Percentiles rank a stretch among this genome's conserved stretches.
phyloP scores from a whole-genome alignment of 2,113 vertebrate species.

The Taxidea taxus region DNA sequence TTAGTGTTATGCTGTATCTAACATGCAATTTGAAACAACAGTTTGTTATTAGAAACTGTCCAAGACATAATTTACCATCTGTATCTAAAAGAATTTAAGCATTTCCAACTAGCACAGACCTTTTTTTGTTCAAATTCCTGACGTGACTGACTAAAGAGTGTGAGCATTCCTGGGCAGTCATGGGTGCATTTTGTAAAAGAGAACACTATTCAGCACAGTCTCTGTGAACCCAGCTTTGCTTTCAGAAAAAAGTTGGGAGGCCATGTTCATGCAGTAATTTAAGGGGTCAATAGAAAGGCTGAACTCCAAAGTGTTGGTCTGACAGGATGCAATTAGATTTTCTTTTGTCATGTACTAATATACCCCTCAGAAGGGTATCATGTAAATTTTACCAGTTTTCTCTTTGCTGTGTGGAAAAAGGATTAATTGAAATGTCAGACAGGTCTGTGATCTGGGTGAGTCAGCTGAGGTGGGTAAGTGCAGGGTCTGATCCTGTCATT shows the following conservation, averaged over 20 bases:
- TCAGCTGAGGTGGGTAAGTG: neutral
- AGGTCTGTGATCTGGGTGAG: neutral
- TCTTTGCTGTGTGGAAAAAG: neutral
- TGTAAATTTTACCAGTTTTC: neutral
- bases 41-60: conserved; percentile 21
- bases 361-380: too few relatives aligned
- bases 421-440: neutral
- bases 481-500: neutral
- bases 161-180: too few relatives aligned
- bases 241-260: neutral
- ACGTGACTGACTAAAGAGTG: neutral
- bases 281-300: neutral
- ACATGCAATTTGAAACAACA: neutral
- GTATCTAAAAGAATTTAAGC: neutral
- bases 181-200: neutral
- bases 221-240: neutral
- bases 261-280: neutral
- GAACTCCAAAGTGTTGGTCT: neutral
- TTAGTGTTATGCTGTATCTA: conserved; percentile 1
- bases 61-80: neutral
- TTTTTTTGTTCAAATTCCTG: neutral
- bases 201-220: neutral
- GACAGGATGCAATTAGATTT: neutral
- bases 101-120: neutral
- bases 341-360: neutral